These are phyloP conservation scores for Oreonectes daqikongensis DNA, from an alignment of 2,797 vertebrate genomes.

Conservation along the genomic window DNA sequence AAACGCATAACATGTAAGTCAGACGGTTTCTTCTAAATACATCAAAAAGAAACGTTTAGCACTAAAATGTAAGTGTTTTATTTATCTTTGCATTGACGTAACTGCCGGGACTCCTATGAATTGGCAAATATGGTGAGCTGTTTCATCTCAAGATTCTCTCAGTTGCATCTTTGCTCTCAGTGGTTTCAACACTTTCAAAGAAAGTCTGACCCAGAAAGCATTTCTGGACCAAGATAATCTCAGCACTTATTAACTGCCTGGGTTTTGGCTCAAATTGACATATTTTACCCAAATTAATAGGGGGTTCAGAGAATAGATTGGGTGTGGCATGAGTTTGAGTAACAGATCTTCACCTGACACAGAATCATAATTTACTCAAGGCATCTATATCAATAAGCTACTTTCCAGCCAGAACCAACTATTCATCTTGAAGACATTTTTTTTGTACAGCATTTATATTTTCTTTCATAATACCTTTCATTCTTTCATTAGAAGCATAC, in stretches of 20 bases:
- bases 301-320: not conserved
- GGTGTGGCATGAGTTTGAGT: constrained; percentile 19
- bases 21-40: not conserved
- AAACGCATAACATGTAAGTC: no score
- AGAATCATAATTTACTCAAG: not conserved
- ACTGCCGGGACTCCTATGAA: not conserved
- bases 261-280: constrained; percentile 27
- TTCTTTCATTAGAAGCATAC: not conserved
- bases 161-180: not conserved
- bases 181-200: not conserved
- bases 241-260: constrained; percentile 5
- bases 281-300: constrained; percentile 22
- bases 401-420: not conserved
- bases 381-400: not conserved
- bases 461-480: not conserved
- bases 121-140: not conserved
- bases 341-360: constrained; percentile 30
- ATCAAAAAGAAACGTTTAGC: no score
- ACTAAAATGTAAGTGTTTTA: not conserved
- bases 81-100: not conserved
- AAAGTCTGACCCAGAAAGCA: constrained; percentile 24
- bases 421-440: not conserved
- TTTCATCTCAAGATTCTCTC: not conserved
- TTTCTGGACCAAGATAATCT: constrained; percentile 19
- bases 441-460: no score